These are phyloP conservation scores for Trachymyrmex septentrionalis DNA, from an alignment of 1,140 invertebrate species.

Conservation along the genomic window DNA sequence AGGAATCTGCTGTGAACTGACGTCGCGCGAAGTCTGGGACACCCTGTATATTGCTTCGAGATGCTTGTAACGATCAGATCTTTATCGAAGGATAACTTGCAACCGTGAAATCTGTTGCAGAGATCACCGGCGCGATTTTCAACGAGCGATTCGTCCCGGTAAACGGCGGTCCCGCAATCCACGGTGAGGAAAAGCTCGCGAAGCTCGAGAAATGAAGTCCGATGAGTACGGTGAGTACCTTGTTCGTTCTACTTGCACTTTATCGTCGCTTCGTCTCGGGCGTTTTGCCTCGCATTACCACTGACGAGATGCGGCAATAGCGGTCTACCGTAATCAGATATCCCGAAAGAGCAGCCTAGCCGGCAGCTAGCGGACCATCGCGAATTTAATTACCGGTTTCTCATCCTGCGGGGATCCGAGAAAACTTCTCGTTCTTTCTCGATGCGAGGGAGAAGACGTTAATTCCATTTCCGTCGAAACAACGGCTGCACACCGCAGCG, in stretches of 20 bases:
- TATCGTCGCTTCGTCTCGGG: slow-evolving; percentile 19
- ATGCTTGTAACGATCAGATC: neutral
- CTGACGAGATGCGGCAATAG: slow-evolving; percentile 10
- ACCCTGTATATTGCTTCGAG: too few species aligned
- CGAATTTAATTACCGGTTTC: slow-evolving; percentile 33
- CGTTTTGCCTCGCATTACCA: neutral
- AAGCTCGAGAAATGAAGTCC: slow-evolving; percentile 24
- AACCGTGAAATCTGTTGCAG: slow-evolving; percentile 14
- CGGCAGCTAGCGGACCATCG: slow-evolving; percentile 18
- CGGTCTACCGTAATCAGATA: slow-evolving; percentile 37
- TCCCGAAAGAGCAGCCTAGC: slow-evolving; percentile 1
- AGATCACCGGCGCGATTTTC: neutral
- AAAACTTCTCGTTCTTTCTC: slow-evolving; percentile 18
- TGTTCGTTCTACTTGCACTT: neutral
- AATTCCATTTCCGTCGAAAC: slow-evolving; percentile 56
- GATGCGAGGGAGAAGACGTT: slow-evolving; percentile 29
- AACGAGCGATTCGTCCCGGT: neutral
- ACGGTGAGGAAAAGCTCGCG: neutral
- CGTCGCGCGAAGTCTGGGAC: too few species aligned
- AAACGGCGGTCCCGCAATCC: neutral
- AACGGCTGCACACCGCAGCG: slow-evolving; percentile 8
- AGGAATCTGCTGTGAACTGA: too few species aligned
- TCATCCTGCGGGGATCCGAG: slow-evolving; percentile 18
- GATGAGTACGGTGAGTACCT: neutral
- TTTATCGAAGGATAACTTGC: slow-evolving; percentile 13